Evolutionary conservation across 2,113 vertebrate species (phyloP).

Genomic region (Cisticola juncidis): DNA sequence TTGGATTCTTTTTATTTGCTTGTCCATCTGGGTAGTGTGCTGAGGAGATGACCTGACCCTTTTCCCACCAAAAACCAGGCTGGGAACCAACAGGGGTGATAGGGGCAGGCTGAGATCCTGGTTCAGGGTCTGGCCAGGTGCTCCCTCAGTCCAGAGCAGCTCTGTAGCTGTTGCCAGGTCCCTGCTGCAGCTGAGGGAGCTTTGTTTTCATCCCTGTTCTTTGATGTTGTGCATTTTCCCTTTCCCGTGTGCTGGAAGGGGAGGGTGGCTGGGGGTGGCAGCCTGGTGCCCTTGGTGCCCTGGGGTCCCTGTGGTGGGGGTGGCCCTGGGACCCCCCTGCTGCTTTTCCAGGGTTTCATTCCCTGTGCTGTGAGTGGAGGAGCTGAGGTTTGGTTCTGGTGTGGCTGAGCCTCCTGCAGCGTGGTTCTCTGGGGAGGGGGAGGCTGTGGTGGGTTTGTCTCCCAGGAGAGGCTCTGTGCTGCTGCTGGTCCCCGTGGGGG

Average conservation of each 20-base stretch:
- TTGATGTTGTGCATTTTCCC: neutral
- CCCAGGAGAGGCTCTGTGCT: neutral
- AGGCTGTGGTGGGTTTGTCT: neutral
- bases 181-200: neutral
- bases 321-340: neutral
- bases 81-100: accelerated
- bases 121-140: accelerated
- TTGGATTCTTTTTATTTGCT: neutral
- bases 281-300: neutral
- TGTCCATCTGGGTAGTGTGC: accelerated
- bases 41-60: neutral
- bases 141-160: neutral
- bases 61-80: neutral
- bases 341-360: accelerated
- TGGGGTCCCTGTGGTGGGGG: neutral
- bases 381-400: accelerated
- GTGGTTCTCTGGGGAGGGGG: neutral
- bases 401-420: neutral
- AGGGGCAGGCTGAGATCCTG: neutral
- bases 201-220: neutral
- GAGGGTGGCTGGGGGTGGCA: neutral
- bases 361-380: accelerated
- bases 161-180: neutral
- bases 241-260: neutral
- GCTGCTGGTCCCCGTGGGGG: accelerated